Conservation (phyloP, 2,113 vertebrate species). For the Morone saxatilis region DNA sequence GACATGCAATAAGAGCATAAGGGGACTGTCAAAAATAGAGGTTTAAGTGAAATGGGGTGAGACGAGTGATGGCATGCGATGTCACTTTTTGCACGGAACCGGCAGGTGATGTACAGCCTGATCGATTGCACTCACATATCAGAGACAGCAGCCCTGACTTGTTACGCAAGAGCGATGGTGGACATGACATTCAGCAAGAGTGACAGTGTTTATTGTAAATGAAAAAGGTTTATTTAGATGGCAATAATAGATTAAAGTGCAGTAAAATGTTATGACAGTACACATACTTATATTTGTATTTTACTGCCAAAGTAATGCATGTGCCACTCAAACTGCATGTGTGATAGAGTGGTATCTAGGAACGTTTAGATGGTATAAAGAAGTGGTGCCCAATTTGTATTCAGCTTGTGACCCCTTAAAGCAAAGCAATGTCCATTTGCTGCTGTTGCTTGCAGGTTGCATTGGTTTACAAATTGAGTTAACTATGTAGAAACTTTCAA, state of each 20-base stretch:
- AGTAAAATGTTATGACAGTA: not conserved
- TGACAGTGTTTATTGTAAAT: conserved; percentile 10
- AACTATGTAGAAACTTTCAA: not conserved
- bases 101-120: conserved; percentile 21
- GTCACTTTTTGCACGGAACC: conserved; percentile 12
- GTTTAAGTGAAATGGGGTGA: conserved; percentile 22
- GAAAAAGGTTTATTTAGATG: not conserved
- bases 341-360: not conserved
- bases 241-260: conserved; percentile 8
- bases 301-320: not conserved
- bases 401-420: not conserved
- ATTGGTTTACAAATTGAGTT: not conserved
- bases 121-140: conserved; percentile 26
- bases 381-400: not conserved
- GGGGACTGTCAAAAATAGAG: not conserved
- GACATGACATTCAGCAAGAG: conserved; percentile 22
- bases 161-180: conserved; percentile 13
- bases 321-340: not conserved
- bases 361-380: not conserved
- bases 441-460: not conserved
- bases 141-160: conserved; percentile 17
- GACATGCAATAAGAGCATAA: conserved; percentile 5
- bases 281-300: not conserved
- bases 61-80: not conserved
- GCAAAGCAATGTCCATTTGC: not conserved